Base-by-base conservation (phyloP, 2,113 vertebrate genomes). In the Ondatra zibethicus region DNA sequence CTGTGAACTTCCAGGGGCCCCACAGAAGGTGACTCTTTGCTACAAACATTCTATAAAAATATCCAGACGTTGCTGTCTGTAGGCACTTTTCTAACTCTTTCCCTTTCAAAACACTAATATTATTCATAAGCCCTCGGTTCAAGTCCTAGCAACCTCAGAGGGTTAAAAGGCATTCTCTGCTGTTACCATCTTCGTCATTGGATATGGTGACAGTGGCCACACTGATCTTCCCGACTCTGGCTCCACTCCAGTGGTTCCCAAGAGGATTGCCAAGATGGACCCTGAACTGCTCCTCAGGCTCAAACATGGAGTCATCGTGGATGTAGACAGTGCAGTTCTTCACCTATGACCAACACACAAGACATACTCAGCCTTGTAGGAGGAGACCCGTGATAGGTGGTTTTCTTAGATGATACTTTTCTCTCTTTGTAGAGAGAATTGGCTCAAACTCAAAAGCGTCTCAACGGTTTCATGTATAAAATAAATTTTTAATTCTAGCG, bases 241-340 rank as follows among this genome's bases (percentile, higher is more conserved):
- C 99, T 70, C 99, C 99, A 12, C 99, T 99, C 99, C 99, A 99
- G 65, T 99, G 99, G 97, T 99, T 99, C 21, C 99, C 99, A 72
- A 99, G 99, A 0, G 99, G 99, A 72, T 98, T 99, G 25, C 99
- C 98, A 0, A 99, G 99, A 82, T 98, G 98, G 89, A 99, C 98
- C 97, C 98, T 99, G 98, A 99, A 99, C 97, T 99, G 99, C 92
- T 99, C 99, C n/a, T 99, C 99, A 0, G 99, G 99, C 97, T 99
- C 99, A 61, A 99, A 99, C 10, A 99, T 98, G 0, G 99, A 99
- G 98, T 99, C 99, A 0, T 99, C 99, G 0, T 97, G 98, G 97
- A 99, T 98, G 47, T 97, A 97, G 50, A 99, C 98, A 0, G 99
- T 99, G 98, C 99, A 99, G 97, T 99, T 99, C 97, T 99, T 99